Evolutionary conservation across 2,797 vertebrate genomes (phyloP).

Genomic region (Pelodytes ibericus): DNA sequence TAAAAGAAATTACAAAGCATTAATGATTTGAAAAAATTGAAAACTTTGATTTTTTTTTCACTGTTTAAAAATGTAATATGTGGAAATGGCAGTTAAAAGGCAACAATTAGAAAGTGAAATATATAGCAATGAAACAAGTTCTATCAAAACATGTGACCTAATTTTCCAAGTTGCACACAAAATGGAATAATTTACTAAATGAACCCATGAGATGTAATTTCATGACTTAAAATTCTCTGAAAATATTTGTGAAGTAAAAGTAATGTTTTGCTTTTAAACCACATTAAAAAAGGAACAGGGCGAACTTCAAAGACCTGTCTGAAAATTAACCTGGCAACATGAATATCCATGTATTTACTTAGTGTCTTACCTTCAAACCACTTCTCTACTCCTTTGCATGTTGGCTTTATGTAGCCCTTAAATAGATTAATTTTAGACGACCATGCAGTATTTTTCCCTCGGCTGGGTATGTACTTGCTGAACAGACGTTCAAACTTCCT

Average conservation of each 20-base stretch:
- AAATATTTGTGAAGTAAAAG: constrained; percentile 8
- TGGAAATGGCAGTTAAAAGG: too few relatives aligned
- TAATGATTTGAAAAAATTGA: too few relatives aligned
- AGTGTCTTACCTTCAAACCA: constrained; percentile 20
- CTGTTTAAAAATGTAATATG: too few relatives aligned
- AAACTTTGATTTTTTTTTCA: too few relatives aligned
- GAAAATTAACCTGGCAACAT: neutral
- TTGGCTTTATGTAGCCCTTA: constrained; percentile 43
- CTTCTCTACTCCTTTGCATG: constrained; percentile 15
- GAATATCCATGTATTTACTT: constrained; percentile 11
- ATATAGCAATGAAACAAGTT: too few relatives aligned
- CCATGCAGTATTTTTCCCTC: neutral
- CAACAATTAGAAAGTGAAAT: too few relatives aligned
- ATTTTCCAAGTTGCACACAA: too few relatives aligned
- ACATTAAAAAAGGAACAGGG: neutral
- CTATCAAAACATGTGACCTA: too few relatives aligned
- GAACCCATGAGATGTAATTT: too few relatives aligned
- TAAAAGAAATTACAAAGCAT: too few relatives aligned
- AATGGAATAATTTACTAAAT: too few relatives aligned
- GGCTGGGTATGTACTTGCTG: constrained; percentile 29
- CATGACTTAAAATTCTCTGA: too few relatives aligned
- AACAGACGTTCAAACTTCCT: constrained; percentile 17
- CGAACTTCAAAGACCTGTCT: constrained; percentile 22
- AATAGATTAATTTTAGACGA: constrained; percentile 51
- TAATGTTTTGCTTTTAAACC: constrained; percentile 30